Evolutionary conservation across 2,888 invertebrate genomes (phyloP).

Genomic region (Catocala sponsa): DNA sequence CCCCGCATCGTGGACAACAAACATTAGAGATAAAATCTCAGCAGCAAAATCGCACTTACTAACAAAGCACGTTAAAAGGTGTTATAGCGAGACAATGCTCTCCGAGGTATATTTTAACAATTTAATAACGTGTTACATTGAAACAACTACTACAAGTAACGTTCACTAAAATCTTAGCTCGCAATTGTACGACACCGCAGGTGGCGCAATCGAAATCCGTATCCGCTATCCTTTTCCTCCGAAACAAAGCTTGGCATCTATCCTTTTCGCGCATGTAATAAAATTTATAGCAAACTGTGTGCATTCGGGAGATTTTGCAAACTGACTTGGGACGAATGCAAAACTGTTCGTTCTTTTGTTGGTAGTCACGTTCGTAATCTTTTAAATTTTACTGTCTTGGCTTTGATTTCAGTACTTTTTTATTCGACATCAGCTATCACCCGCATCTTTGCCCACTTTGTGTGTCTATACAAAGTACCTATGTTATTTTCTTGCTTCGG

Average conservation of each 20-base stretch:
- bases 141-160: slow-evolving; percentile 15
- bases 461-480: not conserved
- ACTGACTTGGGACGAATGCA: slow-evolving; percentile 10
- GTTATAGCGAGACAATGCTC: not conserved
- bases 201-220: slow-evolving; percentile 30
- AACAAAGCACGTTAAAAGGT: no score
- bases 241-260: not conserved
- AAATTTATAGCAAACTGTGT: slow-evolving; percentile 20
- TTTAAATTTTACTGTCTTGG: not conserved
- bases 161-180: slow-evolving; percentile 36
- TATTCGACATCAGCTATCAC: not conserved
- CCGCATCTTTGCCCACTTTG: not conserved
- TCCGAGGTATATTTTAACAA: not conserved
- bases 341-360: slow-evolving; percentile 7
- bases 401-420: slow-evolving; percentile 5
- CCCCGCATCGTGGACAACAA: no score
- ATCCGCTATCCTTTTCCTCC: slow-evolving; percentile 26
- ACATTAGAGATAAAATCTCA: no score
- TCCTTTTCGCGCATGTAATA: slow-evolving; percentile 23
- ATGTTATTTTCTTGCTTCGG: no score
- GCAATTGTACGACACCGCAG: slow-evolving; percentile 39
- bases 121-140: slow-evolving; percentile 11
- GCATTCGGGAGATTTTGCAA: slow-evolving; percentile 10
- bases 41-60: no score
- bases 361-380: not conserved